Percentiles rank a stretch among this genome's conserved stretches.
phyloP scores from a whole-genome alignment of 2,113 vertebrate species.

The Pithys albifrons region DNA sequence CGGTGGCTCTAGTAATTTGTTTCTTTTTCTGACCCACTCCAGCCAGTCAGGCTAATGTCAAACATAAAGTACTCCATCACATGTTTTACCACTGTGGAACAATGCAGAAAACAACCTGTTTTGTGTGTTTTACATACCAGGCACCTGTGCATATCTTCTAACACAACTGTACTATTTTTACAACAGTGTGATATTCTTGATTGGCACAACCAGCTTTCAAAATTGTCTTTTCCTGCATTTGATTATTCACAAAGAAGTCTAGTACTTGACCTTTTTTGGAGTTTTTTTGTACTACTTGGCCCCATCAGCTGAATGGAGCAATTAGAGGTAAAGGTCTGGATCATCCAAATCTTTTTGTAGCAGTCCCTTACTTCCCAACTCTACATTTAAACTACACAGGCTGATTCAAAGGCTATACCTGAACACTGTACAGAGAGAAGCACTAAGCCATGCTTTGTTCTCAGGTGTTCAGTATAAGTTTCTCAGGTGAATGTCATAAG shows the following conservation, averaged over 20 bases:
- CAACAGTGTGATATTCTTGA: neutral
- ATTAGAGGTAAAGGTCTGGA: neutral
- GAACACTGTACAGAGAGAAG: fast-evolving
- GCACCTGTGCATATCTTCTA: neutral
- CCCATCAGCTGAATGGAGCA: neutral
- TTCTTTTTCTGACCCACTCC: neutral
- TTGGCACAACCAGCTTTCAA: neutral
- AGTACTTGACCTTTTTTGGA: neutral
- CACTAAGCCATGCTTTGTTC: neutral
- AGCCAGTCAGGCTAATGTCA: neutral
- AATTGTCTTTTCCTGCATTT: neutral
- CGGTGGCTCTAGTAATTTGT: neutral
- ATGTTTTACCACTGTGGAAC: neutral
- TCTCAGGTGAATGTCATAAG: neutral
- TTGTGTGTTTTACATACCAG: neutral
- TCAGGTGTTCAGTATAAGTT: neutral
- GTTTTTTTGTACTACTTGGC: neutral
- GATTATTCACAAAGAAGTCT: neutral
- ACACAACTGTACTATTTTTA: fast-evolving
- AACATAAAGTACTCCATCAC: neutral
- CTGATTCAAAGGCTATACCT: neutral
- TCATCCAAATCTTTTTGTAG: neutral
- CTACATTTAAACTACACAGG: neutral
- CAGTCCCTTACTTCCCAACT: neutral
- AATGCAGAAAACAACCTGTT: neutral